A percentile compares a stretch with the other conserved stretches of the same genome.
These are phyloP conservation scores for Parazoanthus swiftii DNA, from an alignment of 92 coral and sea anemone genomes.

Conservation along the genomic window DNA sequence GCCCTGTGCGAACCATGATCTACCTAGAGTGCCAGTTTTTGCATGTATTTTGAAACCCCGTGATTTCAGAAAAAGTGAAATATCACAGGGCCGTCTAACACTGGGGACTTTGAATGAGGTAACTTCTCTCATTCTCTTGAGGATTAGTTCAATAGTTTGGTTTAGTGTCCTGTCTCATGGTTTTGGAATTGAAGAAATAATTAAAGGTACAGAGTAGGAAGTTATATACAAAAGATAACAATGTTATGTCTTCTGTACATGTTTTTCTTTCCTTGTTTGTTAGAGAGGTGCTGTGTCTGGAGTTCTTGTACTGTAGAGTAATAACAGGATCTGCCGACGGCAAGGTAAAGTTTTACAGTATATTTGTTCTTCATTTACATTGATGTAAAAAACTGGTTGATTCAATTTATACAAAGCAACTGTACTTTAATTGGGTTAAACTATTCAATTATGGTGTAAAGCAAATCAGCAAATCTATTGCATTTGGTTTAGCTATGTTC, in stretches of 20 bases:
- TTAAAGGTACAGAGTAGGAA: neutral
- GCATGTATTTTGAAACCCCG: neutral
- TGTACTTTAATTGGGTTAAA: neutral
- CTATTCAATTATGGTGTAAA: neutral
- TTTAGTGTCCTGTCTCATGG: neutral
- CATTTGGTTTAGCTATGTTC: too few species aligned
- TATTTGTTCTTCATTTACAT: neutral
- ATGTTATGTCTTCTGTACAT: neutral
- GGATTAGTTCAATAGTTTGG: neutral
- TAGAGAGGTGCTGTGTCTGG: constrained; percentile 90
- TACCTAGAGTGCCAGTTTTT: too few species aligned
- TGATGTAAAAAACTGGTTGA: neutral
- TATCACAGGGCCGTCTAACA: neutral
- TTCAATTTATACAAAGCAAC: neutral
- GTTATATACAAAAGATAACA: neutral
- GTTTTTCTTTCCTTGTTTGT: neutral
- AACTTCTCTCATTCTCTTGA: neutral
- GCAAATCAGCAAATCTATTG: too few species aligned
- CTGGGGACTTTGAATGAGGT: neutral
- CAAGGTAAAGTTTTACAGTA: constrained; percentile 62
- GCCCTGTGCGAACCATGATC: too few species aligned
- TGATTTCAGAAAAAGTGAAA: neutral
- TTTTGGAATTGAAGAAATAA: too few species aligned
- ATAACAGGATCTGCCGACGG: constrained; percentile 99
- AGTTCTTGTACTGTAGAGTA: constrained; percentile 87